phyloP scores from a whole-genome alignment of 1,140 invertebrate genomes.

The Drosophila leontia region DNA sequence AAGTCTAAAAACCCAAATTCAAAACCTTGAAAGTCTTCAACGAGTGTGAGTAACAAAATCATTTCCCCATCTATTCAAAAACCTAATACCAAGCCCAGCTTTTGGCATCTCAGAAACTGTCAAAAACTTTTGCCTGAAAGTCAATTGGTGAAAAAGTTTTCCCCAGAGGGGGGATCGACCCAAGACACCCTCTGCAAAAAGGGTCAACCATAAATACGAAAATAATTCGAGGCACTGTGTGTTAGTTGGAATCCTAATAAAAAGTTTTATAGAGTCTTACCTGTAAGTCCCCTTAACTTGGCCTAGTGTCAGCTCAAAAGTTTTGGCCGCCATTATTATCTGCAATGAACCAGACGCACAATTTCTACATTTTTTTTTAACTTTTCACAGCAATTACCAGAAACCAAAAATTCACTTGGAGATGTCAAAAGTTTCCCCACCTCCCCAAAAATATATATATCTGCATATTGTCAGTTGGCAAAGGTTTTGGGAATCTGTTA shows the following conservation, averaged over 20 bases:
- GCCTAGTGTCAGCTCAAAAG: slow-evolving; percentile 58
- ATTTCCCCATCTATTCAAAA: slow-evolving; percentile 30
- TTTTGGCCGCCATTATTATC: slow-evolving; percentile 71
- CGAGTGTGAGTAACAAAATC: slow-evolving; percentile 37
- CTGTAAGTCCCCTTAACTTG: slow-evolving; percentile 68
- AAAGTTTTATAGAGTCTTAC: slow-evolving; percentile 60
- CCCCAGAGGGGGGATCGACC: slow-evolving; percentile 18
- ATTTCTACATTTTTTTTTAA: slow-evolving; percentile 22
- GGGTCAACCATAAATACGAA: slow-evolving; percentile 77
- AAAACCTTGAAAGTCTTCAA: not conserved
- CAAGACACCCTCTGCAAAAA: slow-evolving; percentile 8
- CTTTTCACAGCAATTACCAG: slow-evolving; percentile 69
- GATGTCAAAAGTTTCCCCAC: slow-evolving; percentile 7
- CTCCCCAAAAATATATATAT: not conserved
- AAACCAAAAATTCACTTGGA: slow-evolving; percentile 48
- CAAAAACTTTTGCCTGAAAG: slow-evolving; percentile 68
- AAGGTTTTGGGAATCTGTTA: slow-evolving; percentile 25
- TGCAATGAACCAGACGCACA: slow-evolving; percentile 70
- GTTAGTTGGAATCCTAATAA: slow-evolving; percentile 62
- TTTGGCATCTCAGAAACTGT: slow-evolving; percentile 29
- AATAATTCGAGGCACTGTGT: slow-evolving; percentile 68
- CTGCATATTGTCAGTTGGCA: slow-evolving; percentile 20
- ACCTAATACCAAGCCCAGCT: slow-evolving; percentile 25
- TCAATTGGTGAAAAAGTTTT: slow-evolving; percentile 71
- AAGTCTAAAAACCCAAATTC: not conserved